These are phyloP conservation scores for Cyphomyrus discorhynchus DNA, from an alignment of 2,113 vertebrate genomes.

Conservation along the genomic window DNA sequence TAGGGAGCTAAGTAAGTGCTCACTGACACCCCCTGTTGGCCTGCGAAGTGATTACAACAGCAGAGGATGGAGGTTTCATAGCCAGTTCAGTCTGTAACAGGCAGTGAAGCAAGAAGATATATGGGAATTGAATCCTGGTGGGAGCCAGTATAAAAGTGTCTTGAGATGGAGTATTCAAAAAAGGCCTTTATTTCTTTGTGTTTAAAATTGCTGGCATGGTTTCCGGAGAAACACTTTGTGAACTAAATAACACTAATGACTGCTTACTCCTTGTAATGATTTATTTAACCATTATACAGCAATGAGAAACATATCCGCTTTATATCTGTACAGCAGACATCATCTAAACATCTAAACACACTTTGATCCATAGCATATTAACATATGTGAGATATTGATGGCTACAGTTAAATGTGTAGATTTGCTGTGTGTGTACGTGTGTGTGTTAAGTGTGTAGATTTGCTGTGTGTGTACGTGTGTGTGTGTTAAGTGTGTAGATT, in stretches of 20 bases:
- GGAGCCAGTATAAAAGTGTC: background rate
- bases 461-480: background rate
- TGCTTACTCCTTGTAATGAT: background rate
- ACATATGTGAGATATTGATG: background rate
- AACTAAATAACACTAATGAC: background rate
- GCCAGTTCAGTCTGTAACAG: background rate
- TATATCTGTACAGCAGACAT: background rate
- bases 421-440: background rate
- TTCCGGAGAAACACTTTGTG: background rate
- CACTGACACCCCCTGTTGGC: background rate
- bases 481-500: no score
- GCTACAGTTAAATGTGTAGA: background rate
- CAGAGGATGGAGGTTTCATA: background rate
- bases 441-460: background rate
- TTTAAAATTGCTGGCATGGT: background rate
- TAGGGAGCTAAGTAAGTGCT: background rate
- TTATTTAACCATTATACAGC: background rate
- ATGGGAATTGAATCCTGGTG: background rate
- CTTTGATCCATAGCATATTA: background rate
- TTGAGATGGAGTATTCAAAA: background rate
- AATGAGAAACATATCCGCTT: background rate
- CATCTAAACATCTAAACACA: background rate
- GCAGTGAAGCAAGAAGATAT: background rate
- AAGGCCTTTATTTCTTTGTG: background rate
- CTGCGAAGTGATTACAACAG: background rate